Evolutionary conservation across 2,888 invertebrate species (phyloP).

Genomic region (Drosophila borealis): DNA sequence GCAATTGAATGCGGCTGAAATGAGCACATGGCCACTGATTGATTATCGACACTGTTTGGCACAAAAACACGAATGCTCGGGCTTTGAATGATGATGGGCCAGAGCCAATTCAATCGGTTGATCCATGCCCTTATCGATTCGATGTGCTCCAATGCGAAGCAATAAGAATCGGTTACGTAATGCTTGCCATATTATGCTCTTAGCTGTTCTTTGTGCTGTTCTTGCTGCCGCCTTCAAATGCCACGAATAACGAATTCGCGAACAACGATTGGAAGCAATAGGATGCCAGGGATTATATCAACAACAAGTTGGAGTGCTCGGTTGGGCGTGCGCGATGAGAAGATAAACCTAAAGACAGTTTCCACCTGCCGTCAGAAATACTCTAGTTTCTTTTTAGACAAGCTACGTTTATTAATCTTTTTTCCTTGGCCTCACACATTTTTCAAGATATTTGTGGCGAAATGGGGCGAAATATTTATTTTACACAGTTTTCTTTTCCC

Average conservation of each 20-base stretch:
- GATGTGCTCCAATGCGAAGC: constrained; percentile 5
- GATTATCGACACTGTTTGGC: constrained; percentile 73
- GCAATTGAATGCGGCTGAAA: constrained; percentile 10
- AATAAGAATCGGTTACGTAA: background rate
- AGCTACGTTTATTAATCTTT: too few relatives aligned
- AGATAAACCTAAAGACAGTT: too few relatives aligned
- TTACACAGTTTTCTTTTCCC: too few relatives aligned
- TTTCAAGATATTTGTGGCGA: too few relatives aligned
- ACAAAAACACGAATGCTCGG: constrained; percentile 41
- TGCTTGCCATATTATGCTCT: background rate
- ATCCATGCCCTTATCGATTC: constrained; percentile 1
- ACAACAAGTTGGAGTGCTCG: too few relatives aligned
- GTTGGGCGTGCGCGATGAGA: too few relatives aligned
- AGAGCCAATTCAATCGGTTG: constrained; percentile 1
- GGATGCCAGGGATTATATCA: too few relatives aligned
- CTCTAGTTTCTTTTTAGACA: too few relatives aligned
- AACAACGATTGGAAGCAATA: background rate
- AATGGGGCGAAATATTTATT: too few relatives aligned
- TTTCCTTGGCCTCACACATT: too few relatives aligned
- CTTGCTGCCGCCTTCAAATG: background rate
- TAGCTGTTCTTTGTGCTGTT: background rate
- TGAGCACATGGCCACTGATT: constrained; percentile 56
- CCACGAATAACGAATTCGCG: background rate
- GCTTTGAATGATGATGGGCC: constrained; percentile 37
- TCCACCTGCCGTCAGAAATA: too few relatives aligned